Percentiles rank a stretch among this genome's conserved stretches.
Evolutionary conservation across 1,140 invertebrate genomes (phyloP).

Genomic region (Pseudomyrmex flavicornis): DNA sequence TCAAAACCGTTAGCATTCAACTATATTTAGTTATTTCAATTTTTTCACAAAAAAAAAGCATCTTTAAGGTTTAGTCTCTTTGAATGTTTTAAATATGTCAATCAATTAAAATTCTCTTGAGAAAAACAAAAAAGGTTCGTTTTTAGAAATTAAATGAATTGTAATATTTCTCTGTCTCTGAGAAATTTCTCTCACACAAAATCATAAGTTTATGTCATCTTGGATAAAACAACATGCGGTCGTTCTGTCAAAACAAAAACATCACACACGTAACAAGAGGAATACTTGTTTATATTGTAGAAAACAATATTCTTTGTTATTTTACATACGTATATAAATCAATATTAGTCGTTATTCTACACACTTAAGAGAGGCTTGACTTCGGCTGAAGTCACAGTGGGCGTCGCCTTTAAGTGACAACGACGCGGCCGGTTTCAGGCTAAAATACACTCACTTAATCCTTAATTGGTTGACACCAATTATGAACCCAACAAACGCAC

Average conservation of each 20-base stretch:
- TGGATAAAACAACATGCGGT: too few relatives aligned
- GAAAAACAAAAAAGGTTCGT: background rate
- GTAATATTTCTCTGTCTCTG: too few relatives aligned
- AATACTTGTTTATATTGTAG: too few relatives aligned
- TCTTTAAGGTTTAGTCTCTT: too few relatives aligned
- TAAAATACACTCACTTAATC: constrained; percentile 75
- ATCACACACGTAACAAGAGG: too few relatives aligned
- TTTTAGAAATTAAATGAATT: background rate
- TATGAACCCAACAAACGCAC: constrained; percentile 67
- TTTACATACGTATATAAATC: background rate
- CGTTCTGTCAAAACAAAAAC: too few relatives aligned
- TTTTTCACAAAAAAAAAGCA: background rate
- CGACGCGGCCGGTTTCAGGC: constrained; percentile 70
- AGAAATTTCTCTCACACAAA: too few relatives aligned
- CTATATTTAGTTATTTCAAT: background rate
- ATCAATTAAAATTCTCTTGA: background rate
- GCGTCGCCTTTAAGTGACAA: constrained; percentile 67
- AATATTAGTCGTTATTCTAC: constrained; percentile 5
- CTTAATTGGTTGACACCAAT: constrained; percentile 74
- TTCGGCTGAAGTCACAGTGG: constrained; percentile 55
- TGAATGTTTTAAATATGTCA: background rate
- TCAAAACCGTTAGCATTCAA: background rate
- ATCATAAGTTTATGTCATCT: too few relatives aligned
- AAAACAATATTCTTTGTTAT: too few relatives aligned
- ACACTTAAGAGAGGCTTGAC: background rate